Evolutionary conservation across 2,888 invertebrate species (phyloP).

Genomic region (Mythimna pallens): DNA sequence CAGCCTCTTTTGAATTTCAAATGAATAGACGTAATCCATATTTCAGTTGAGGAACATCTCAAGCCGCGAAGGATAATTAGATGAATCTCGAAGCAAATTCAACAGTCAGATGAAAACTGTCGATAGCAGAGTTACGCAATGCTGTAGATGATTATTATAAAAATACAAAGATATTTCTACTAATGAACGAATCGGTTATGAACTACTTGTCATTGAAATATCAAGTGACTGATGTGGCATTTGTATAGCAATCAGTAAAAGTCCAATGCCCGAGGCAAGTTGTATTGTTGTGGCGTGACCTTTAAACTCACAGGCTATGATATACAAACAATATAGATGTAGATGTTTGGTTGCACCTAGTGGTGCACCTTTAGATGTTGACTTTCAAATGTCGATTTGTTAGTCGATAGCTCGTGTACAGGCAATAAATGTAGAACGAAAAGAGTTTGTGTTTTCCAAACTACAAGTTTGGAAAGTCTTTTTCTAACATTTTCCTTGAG

Average conservation of each 20-base stretch:
- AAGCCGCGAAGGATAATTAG: conserved; percentile 69
- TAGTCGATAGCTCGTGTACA: neutral
- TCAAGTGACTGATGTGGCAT: conserved; percentile 35
- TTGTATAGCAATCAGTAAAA: conserved; percentile 52
- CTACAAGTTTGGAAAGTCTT: too few species aligned
- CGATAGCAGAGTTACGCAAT: conserved; percentile 35
- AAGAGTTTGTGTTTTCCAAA: neutral
- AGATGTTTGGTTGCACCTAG: neutral
- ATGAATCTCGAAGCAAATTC: conserved; percentile 65
- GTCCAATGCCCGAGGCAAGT: conserved; percentile 25
- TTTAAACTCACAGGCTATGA: conserved; percentile 35
- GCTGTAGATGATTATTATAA: conserved; percentile 25
- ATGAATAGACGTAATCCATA: conserved; percentile 81
- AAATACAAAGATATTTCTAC: conserved; percentile 46
- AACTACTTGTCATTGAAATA: conserved; percentile 45
- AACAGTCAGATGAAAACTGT: conserved; percentile 66
- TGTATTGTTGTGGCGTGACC: conserved; percentile 53
- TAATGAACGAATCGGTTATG: conserved; percentile 38
- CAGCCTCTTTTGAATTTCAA: conserved; percentile 80
- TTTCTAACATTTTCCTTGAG: neutral
- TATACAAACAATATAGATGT: neutral
- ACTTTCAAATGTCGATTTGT: conserved; percentile 29
- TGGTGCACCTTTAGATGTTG: conserved; percentile 5
- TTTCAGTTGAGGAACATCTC: conserved; percentile 74
- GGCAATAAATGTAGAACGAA: conserved; percentile 4